phyloP scores from a whole-genome alignment of 2,888 invertebrate genomes.

The Nomada flava region DNA sequence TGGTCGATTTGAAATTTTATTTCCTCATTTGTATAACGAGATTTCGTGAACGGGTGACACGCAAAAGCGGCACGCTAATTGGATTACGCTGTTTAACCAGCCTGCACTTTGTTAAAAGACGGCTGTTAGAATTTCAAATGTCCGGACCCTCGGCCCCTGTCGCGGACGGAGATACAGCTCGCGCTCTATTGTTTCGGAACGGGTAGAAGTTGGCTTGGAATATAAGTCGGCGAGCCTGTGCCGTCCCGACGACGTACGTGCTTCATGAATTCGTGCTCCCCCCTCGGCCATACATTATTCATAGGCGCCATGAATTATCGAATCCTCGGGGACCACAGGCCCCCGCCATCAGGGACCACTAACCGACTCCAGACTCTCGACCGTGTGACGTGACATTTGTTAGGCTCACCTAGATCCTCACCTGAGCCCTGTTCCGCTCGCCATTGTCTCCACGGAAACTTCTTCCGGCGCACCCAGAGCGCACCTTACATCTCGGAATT shows the following conservation, averaged over 20 bases:
- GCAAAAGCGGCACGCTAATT: slow-evolving; percentile 64
- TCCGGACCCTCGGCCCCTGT: not conserved
- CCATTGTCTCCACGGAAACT: slow-evolving; percentile 40
- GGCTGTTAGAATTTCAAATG: slow-evolving; percentile 68
- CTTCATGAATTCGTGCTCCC: slow-evolving; percentile 70
- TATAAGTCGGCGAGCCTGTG: slow-evolving; percentile 44
- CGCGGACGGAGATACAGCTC: slow-evolving; percentile 33
- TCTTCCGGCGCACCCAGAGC: slow-evolving; percentile 44
- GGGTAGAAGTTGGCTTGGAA: slow-evolving; percentile 48
- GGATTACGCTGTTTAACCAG: slow-evolving; percentile 66
- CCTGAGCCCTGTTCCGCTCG: slow-evolving; percentile 35
- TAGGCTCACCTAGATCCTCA: slow-evolving; percentile 58
- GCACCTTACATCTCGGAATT: not conserved
- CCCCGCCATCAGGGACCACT: slow-evolving; percentile 5
- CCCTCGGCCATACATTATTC: slow-evolving; percentile 66
- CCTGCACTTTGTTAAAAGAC: slow-evolving; percentile 54
- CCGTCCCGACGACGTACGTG: slow-evolving; percentile 52
- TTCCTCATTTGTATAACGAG: slow-evolving; percentile 56
- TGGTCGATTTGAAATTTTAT: slow-evolving; percentile 46
- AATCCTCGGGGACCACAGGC: slow-evolving; percentile 46
- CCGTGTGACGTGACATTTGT: slow-evolving; percentile 69
- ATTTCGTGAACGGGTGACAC: slow-evolving; percentile 46
- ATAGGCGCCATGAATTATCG: slow-evolving; percentile 70
- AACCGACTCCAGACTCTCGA: slow-evolving; percentile 25
- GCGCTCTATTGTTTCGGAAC: slow-evolving; percentile 65